phyloP scores from a whole-genome alignment of 2,888 invertebrate species.

The Lithodes maja region DNA sequence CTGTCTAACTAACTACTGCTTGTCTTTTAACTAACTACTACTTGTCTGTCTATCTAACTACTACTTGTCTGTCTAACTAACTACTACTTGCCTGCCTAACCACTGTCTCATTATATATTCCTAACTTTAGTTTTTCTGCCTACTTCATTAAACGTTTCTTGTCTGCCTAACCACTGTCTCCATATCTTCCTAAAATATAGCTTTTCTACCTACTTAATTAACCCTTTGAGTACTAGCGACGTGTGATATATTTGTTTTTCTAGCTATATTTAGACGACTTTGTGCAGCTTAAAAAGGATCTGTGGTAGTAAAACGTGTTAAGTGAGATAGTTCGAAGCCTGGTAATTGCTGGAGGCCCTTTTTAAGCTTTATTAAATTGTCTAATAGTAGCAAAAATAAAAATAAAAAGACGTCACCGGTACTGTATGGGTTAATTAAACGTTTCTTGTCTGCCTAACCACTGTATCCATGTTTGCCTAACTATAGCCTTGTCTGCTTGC shows the following conservation, averaged over 20 bases:
- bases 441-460: neutral
- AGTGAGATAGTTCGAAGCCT: too few species aligned
- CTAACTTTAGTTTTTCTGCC: neutral
- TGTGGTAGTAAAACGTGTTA: too few species aligned
- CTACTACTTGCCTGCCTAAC: neutral
- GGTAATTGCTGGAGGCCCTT: too few species aligned
- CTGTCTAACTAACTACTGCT: too few species aligned
- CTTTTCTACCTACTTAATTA: neutral
- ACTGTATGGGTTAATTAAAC: too few species aligned
- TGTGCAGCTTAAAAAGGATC: too few species aligned
- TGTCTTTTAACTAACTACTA: neutral
- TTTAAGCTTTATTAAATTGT: too few species aligned
- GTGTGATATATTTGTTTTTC: too few species aligned
- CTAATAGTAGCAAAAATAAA: too few species aligned
- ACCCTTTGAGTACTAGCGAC: too few species aligned
- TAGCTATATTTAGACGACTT: too few species aligned
- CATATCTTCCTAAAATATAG: neutral
- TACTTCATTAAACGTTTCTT: neutral
- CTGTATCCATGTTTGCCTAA: neutral
- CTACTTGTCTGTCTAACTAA: neutral
- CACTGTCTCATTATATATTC: neutral
- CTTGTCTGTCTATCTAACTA: neutral
- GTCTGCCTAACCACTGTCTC: neutral
- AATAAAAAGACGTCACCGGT: too few species aligned
- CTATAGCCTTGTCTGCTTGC: neutral